Evolutionary conservation across 2,888 invertebrate species (phyloP).

Genomic region (Liopterus haemorrhoidalis): DNA sequence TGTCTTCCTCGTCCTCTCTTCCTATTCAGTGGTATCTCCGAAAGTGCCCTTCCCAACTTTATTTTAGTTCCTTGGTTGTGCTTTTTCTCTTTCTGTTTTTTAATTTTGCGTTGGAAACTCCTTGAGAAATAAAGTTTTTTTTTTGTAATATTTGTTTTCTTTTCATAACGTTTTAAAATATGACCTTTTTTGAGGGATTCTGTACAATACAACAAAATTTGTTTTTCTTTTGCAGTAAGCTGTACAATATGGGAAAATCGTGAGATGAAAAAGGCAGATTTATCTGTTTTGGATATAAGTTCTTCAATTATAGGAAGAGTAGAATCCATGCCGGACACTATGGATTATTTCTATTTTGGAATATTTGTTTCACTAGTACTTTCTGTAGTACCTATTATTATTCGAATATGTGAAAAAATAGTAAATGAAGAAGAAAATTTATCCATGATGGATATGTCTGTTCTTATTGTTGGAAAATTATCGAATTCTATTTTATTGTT

Average conservation of each 20-base stretch:
- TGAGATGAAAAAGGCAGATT: conserved; percentile 85
- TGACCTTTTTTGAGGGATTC: not conserved
- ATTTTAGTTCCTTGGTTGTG: too few relatives aligned
- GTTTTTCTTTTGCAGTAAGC: conserved; percentile 60
- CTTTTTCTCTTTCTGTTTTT: too few relatives aligned
- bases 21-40: too few relatives aligned
- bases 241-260: conserved; percentile 92
- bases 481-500: conserved; percentile 34
- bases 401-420: conserved; percentile 45
- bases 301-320: conserved; percentile 90
- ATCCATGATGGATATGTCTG: conserved; percentile 34
- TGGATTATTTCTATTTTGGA: conserved; percentile 72
- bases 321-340: conserved; percentile 71
- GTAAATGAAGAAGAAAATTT: conserved; percentile 38
- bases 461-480: conserved; percentile 38
- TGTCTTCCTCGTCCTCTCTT: too few relatives aligned
- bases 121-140: conserved; percentile 15
- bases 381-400: conserved; percentile 57
- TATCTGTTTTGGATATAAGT: conserved; percentile 91
- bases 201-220: conserved; percentile 15
- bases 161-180: conserved; percentile 7
- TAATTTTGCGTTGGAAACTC: too few relatives aligned
- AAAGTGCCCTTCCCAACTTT: too few relatives aligned
- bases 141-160: conserved; percentile 14
- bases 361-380: conserved; percentile 55